These are phyloP conservation scores for Polypterus bichir DNA, from an alignment of 2,113 vertebrate species.

Conservation along the genomic window DNA sequence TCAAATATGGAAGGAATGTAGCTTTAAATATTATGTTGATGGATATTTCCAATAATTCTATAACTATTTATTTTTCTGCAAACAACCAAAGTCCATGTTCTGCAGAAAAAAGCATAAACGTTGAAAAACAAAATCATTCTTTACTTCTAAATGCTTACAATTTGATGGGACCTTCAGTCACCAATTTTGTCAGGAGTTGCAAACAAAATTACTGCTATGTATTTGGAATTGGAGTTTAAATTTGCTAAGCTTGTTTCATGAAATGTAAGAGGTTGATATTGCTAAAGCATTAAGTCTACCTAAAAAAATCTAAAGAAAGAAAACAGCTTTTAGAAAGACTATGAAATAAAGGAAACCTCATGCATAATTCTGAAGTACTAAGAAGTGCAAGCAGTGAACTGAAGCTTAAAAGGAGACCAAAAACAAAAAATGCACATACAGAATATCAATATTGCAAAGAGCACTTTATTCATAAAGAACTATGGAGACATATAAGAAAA, in stretches of 20 bases:
- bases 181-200: too few relatives aligned
- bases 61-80: too few relatives aligned
- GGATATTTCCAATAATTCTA: too few relatives aligned
- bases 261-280: constrained; percentile 4
- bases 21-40: too few relatives aligned
- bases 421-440: constrained; percentile 7
- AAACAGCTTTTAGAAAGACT: constrained; percentile 5
- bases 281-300: constrained; percentile 5
- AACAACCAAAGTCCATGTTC: too few relatives aligned
- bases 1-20: too few relatives aligned
- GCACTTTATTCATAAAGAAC: constrained; percentile 14
- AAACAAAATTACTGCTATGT: too few relatives aligned
- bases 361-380: constrained; percentile 5
- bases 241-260: constrained; percentile 3
- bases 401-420: constrained; percentile 7
- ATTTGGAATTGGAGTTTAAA: too few relatives aligned
- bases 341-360: constrained; percentile 9
- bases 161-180: too few relatives aligned
- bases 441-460: constrained; percentile 14
- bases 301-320: constrained; percentile 2
- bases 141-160: too few relatives aligned
- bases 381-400: not conserved
- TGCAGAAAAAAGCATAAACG: too few relatives aligned
- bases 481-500: constrained; percentile 17
- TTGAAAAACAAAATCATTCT: too few relatives aligned